phyloP scores from a whole-genome alignment of 2,888 invertebrate genomes.

The Xestia rhomboidea region DNA sequence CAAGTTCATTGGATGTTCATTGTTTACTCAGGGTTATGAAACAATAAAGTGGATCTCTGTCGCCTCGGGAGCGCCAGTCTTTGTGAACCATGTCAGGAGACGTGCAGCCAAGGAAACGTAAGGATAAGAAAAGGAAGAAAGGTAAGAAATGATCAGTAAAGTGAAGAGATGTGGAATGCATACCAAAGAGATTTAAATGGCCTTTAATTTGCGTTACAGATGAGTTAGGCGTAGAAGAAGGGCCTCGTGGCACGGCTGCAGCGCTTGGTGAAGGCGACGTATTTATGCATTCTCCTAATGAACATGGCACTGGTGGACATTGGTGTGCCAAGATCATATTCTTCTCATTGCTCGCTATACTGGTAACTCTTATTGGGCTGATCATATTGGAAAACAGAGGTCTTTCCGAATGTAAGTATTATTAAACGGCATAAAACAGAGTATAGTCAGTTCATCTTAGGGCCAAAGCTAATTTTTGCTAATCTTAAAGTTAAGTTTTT shows the following conservation, averaged over 20 bases:
- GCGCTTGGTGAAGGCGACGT: slow-evolving; percentile 92
- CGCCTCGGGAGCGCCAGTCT: slow-evolving; percentile 85
- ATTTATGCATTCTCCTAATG: slow-evolving; percentile 94
- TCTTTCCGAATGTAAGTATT: slow-evolving; percentile 93
- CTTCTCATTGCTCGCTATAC: slow-evolving; percentile 93
- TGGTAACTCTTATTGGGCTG: slow-evolving; percentile 93
- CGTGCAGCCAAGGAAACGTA: slow-evolving; percentile 96
- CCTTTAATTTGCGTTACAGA: slow-evolving; percentile 76
- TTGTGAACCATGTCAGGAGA: slow-evolving; percentile 94
- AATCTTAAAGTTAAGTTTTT: neutral
- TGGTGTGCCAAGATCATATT: slow-evolving; percentile 96
- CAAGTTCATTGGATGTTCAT: slow-evolving; percentile 79
- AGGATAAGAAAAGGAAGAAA: slow-evolving; percentile 95
- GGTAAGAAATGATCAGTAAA: slow-evolving; percentile 86
- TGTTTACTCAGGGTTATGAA: slow-evolving; percentile 90
- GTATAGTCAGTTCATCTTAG: no score
- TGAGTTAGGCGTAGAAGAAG: slow-evolving; percentile 85
- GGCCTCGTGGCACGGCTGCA: slow-evolving; percentile 87
- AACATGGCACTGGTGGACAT: slow-evolving; percentile 94
- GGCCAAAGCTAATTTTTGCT: neutral
- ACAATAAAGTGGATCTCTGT: slow-evolving; percentile 84
- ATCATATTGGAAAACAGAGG: slow-evolving; percentile 95
- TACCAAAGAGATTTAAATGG: slow-evolving; percentile 40
- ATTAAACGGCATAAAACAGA: neutral
- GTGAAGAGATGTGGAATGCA: slow-evolving; percentile 37